Conservation (phyloP, 1,140 invertebrate species). For the Leptopilina clavipes region DNA sequence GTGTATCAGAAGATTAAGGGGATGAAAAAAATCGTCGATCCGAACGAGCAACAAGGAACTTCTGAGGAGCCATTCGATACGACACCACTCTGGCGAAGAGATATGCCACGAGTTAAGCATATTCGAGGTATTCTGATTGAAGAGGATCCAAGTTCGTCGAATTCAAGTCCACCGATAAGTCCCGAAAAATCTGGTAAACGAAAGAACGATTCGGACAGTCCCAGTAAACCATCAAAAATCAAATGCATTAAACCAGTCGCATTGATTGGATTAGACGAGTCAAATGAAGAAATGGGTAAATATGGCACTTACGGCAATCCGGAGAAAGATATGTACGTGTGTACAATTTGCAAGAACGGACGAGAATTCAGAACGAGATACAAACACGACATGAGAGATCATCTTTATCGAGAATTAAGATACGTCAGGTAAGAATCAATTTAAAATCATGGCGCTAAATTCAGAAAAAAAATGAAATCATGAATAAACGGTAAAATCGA, state of each 20-base stretch:
- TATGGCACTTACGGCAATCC: slow-evolving; percentile 71
- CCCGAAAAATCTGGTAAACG: slow-evolving; percentile 57
- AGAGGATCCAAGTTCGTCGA: slow-evolving; percentile 56
- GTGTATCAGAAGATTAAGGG: slow-evolving; percentile 68
- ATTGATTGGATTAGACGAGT: slow-evolving; percentile 46
- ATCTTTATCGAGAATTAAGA: slow-evolving; percentile 76
- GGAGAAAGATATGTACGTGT: slow-evolving; percentile 68
- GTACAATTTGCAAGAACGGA: slow-evolving; percentile 74
- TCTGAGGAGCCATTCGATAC: slow-evolving; percentile 74
- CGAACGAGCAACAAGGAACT: slow-evolving; percentile 48
- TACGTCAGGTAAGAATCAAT: slow-evolving; percentile 70
- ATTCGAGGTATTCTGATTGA: slow-evolving; percentile 79
- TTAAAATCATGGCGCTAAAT: too few relatives aligned
- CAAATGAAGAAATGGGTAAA: slow-evolving; percentile 33
- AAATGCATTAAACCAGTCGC: slow-evolving; percentile 54
- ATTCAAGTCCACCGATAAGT: slow-evolving; percentile 37
- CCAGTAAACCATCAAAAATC: slow-evolving; percentile 56
- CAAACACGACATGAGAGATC: slow-evolving; percentile 75
- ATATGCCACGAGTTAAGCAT: slow-evolving; percentile 76
- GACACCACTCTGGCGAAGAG: slow-evolving; percentile 78
- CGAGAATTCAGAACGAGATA: slow-evolving; percentile 72
- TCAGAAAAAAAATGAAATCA: too few relatives aligned
- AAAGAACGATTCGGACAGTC: slow-evolving; percentile 57
- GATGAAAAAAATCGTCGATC: slow-evolving; percentile 50
- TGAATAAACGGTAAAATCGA: too few relatives aligned